Conservation (phyloP, 2,113 vertebrate species). For the Neodon shergylaensis region DNA sequence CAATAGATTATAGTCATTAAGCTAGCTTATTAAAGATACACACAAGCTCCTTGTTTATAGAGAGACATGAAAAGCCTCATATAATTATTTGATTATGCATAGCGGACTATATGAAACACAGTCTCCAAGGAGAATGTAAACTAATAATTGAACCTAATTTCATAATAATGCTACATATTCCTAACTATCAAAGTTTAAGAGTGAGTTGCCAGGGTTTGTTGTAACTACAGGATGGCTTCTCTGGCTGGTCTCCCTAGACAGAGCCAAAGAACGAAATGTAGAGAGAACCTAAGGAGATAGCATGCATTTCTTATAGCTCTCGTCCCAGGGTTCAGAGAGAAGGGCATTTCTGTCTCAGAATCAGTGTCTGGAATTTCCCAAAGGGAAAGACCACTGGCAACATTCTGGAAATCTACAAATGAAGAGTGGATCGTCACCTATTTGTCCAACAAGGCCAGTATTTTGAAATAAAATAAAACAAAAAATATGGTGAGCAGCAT, state of each 20-base stretch:
- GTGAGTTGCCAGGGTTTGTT: background rate
- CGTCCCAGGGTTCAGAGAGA: background rate
- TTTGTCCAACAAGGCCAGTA: background rate
- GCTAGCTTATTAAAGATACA: conserved; percentile 23
- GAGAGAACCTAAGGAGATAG: background rate
- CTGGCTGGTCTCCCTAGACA: background rate
- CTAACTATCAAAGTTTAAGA: conserved; percentile 1
- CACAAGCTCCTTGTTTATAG: background rate
- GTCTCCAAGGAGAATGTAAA: background rate
- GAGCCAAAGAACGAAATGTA: background rate
- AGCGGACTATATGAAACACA: background rate
- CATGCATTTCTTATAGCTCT: background rate
- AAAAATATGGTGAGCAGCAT: background rate
- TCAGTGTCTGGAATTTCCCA: background rate
- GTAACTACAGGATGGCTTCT: background rate
- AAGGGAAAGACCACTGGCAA: background rate
- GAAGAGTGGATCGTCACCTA: background rate
- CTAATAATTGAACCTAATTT: conserved; percentile 35
- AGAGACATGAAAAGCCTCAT: background rate
- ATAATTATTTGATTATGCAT: conserved; percentile 4
- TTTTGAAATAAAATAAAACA: background rate
- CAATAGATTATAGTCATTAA: background rate
- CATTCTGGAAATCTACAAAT: background rate
- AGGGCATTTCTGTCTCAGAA: background rate
- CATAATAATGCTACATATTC: background rate